Conservation (phyloP, 2,888 invertebrate genomes). For the Allolobophora icterica region DNA sequence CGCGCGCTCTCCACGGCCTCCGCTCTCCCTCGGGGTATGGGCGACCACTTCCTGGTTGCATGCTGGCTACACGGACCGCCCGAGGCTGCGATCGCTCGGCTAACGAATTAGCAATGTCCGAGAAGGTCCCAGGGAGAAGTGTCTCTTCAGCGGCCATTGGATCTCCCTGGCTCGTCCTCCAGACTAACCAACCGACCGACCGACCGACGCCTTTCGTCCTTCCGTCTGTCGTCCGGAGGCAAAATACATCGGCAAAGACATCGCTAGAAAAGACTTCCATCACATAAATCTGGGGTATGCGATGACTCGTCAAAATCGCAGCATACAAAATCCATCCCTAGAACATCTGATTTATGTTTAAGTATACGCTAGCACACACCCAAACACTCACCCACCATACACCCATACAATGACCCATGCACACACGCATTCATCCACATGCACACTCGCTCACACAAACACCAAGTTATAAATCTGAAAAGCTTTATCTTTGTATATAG, state of each 20-base stretch:
- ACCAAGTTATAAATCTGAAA: too few relatives aligned
- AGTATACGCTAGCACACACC: too few relatives aligned
- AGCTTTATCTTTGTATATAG: too few relatives aligned
- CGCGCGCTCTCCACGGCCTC: not conserved
- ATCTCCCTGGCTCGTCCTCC: not conserved
- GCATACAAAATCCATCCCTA: not conserved
- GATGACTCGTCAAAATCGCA: not conserved
- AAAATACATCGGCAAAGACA: not conserved
- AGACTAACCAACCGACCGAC: not conserved
- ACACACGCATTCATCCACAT: not conserved
- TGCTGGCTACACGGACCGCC: not conserved
- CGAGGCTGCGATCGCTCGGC: not conserved
- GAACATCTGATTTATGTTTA: not conserved
- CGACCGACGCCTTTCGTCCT: not conserved
- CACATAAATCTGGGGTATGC: not conserved
- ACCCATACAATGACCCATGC: not conserved
- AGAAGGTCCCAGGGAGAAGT: not conserved
- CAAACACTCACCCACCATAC: not conserved
- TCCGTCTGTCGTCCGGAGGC: not conserved
- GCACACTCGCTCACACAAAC: too few relatives aligned
- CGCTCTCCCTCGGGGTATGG: not conserved
- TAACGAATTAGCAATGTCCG: conserved; percentile 17
- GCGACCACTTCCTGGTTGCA: conserved; percentile 8
- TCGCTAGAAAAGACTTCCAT: not conserved
- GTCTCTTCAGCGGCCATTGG: not conserved